Evolutionary conservation across 2,113 vertebrate species (phyloP).

Genomic region (Silurus meridionalis): DNA sequence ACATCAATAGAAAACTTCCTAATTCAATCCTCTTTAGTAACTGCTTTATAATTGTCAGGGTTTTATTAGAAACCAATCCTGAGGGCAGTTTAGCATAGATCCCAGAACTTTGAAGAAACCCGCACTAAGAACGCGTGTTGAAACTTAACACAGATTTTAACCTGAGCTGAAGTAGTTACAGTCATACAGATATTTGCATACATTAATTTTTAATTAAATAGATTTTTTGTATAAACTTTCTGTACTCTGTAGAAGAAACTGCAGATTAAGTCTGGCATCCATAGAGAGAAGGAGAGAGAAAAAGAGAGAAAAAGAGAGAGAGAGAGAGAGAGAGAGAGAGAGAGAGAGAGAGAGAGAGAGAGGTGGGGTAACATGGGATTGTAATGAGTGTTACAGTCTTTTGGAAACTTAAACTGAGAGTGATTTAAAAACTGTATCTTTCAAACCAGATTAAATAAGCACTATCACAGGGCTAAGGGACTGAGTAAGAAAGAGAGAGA

Average conservation of each 20-base stretch:
- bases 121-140: background rate
- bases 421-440: background rate
- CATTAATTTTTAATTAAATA: background rate
- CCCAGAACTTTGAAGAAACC: background rate
- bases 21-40: no score
- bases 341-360: background rate
- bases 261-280: background rate
- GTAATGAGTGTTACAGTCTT: background rate
- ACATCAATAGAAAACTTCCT: no score
- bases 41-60: no score
- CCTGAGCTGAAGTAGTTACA: background rate
- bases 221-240: background rate
- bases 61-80: background rate
- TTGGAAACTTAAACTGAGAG: background rate
- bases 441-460: background rate
- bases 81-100: no score
- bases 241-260: background rate
- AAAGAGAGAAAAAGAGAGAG: background rate
- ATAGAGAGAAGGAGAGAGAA: background rate
- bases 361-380: background rate
- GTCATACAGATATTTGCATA: background rate
- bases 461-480: background rate
- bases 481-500: background rate
- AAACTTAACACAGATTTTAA: background rate
- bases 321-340: background rate